Evolutionary conservation across 2,888 invertebrate genomes (phyloP), one percentile per base, ranked within the genome.

Genomic region (Drosophila putrida): DNA sequence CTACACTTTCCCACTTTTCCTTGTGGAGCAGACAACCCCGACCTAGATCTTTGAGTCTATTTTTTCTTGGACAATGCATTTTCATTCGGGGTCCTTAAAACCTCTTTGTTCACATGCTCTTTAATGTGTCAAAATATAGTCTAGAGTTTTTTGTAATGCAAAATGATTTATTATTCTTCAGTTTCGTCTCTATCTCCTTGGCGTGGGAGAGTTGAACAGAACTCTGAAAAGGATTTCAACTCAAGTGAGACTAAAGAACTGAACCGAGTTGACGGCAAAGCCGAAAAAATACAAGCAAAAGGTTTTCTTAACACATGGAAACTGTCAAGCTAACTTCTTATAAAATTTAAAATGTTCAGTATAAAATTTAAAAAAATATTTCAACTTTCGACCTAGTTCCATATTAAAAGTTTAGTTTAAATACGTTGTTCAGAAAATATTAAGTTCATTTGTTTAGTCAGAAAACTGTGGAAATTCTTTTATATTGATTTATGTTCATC

Each of bases 61-160:
- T 20, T 20, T 20, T 20, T 20, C 3, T 9, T 27, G 43, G 44
- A 72, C 73, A 72, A 72, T 67, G 33, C 35, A 20, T 44, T 31
- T n/a, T 8, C 8, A 9, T 41, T 35, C 46, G 33, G 20, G 10
- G 47, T 49, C 51, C 59, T 59, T 49, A 46, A 11, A 28, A 20
- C 35, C 15, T 13, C 55, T 65, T 89, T 85, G 89, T 85, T 72
- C 67, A 49, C 41, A 6, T 71, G 88, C 85, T 61, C 88, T 87
- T 84, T 71, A 89, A 86, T 78, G 82, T 86, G 86, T 86, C 86
- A 86, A 86, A 82, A 86, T 86, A 89, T 82, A 85, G 89, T 82
- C 66, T 71, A 80, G 77, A 61, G 54, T 65, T 41, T 50, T 62
- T 75, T 81, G 71, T 85, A 73, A 89, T 87, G 82, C 71, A 75